Conservation (phyloP, 2,113 vertebrate species). For the Rhinopomastus cyanomelas region DNA sequence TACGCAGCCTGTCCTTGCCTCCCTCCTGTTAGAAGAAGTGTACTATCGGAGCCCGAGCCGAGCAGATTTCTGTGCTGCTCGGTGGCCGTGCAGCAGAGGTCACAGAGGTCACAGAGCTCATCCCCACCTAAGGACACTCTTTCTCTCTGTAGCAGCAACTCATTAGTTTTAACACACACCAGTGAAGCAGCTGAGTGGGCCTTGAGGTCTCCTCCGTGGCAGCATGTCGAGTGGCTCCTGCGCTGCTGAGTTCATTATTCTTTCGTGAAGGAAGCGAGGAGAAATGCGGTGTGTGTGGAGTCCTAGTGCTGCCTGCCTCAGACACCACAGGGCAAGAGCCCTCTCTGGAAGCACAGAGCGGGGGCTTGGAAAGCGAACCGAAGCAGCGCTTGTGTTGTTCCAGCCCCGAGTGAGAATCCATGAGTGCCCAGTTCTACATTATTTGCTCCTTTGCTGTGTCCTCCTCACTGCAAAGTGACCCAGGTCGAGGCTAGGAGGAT, state of each 20-base stretch:
- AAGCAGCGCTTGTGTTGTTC: neutral
- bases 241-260: conserved; percentile 14
- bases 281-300: neutral
- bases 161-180: conserved; percentile 45
- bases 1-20: neutral
- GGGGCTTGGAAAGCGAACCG: neutral
- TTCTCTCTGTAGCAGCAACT: conserved; percentile 5
- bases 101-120: conserved; percentile 35
- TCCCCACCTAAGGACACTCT: neutral
- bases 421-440: neutral
- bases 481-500: neutral
- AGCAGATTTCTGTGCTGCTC: neutral
- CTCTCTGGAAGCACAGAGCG: neutral
- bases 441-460: neutral
- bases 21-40: neutral
- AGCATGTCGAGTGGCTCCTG: conserved; percentile 18
- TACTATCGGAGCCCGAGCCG: neutral
- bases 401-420: too few species aligned
- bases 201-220: conserved; percentile 19
- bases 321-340: neutral
- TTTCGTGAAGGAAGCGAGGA: conserved; percentile 45
- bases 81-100: neutral
- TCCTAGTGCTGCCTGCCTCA: neutral
- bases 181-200: conserved; percentile 8
- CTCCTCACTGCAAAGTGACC: neutral